Evolutionary conservation across 2,113 vertebrate genomes (phyloP), one percentile per base, ranked within the genome.

Genomic region (Hyla sarda): DNA sequence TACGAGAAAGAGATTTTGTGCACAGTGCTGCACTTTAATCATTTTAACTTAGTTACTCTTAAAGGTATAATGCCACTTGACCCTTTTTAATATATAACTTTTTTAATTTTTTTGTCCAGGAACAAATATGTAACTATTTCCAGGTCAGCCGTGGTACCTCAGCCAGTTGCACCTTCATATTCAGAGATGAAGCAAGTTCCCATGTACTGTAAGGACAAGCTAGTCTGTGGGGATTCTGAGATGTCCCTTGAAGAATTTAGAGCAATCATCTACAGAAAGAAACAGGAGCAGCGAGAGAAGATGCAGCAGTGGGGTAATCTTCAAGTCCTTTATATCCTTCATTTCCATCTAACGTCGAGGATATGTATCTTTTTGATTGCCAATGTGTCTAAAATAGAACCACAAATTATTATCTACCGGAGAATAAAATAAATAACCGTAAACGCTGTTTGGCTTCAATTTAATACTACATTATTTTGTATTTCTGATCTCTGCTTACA

Each of bases 241-340:
- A 80, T 96, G 16, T 94, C 93, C 52, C 96, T 98, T 19, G 97
- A 98, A 90, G 97, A 98, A 89, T 90, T 95, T 30, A 87, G 96
- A 88, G 96, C 96, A 0, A 89, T 87, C 17, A 83, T 83, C 9
- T 94, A 94, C 89, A 93, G 92, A 28, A 54, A 32, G 1, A 93
- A 91, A 88, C 87, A 92, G 23, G 89, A 87, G 84, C 90, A 90
- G 73, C 88, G 94, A 32, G 88, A 85, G 62, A 89, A 94, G 73
- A 89, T 90, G 69, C 89, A 91, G 19, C 89, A 93, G 5, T 90
- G 89, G 90, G 93, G 94, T 94, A 92, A 81, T 17, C 11, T 9
- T 76, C 60, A 2, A 30, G 1, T 3, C 12, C 13, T 65, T 4
- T 0, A 60, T 25, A 1, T 8, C 5, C 19, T 71, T 23, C 34